Conservation (phyloP, 1,140 invertebrate genomes). For the Dendroctonus ponderosae region DNA sequence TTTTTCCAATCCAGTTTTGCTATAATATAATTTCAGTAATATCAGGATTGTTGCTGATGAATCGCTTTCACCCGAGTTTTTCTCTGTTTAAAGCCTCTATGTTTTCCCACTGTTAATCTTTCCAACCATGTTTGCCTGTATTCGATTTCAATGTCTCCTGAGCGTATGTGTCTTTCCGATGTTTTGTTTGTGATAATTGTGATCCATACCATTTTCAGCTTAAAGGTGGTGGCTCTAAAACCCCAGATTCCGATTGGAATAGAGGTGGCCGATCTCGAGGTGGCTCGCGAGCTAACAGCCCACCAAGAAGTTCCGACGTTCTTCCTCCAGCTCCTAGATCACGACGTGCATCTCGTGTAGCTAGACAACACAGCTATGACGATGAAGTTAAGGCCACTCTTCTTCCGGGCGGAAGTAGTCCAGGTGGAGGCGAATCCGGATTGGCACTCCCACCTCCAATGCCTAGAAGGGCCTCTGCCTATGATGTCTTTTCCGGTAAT, state of each 20-base stretch:
- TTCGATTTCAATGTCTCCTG: too few relatives aligned
- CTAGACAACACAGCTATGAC: slow-evolving; percentile 76
- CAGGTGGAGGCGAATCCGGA: slow-evolving; percentile 52
- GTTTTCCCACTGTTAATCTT: too few relatives aligned
- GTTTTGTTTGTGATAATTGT: background rate
- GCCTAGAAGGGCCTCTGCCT: slow-evolving; percentile 73
- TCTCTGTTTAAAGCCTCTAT: too few relatives aligned
- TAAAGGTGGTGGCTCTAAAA: slow-evolving; percentile 45
- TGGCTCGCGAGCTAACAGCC: slow-evolving; percentile 54
- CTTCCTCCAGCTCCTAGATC: slow-evolving; percentile 49
- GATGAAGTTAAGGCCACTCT: slow-evolving; percentile 64
- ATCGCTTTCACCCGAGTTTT: too few relatives aligned
- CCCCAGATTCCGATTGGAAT: slow-evolving; percentile 46
- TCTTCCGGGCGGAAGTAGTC: slow-evolving; percentile 39
- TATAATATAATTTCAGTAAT: too few relatives aligned
- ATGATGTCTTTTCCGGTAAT: slow-evolving; percentile 66
- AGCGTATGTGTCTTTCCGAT: background rate
- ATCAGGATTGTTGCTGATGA: too few relatives aligned
- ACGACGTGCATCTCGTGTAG: slow-evolving; percentile 67
- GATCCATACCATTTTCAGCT: slow-evolving; percentile 39
- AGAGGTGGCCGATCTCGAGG: slow-evolving; percentile 53
- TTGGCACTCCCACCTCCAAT: slow-evolving; percentile 65
- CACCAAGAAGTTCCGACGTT: slow-evolving; percentile 47
- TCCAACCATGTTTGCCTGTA: too few relatives aligned
- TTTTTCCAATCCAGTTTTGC: too few relatives aligned